Base-by-base conservation (phyloP, 2,888 invertebrate genomes). In the Allygus modestus region DNA sequence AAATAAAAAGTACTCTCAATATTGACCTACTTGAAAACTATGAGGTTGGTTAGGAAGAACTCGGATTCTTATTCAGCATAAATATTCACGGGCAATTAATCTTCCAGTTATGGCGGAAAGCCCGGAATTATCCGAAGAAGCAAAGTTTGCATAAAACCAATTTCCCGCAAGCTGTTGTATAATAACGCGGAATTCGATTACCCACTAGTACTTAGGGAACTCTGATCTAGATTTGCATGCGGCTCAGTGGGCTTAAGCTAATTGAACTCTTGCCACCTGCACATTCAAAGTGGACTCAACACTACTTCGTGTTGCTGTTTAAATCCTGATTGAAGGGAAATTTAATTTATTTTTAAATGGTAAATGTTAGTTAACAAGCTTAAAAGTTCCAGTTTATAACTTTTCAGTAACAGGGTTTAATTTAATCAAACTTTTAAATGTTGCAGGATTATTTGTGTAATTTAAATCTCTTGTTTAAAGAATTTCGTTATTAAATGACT, bases 121-220 rank as follows among this genome's bases (percentile, higher is more conserved):
- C 28, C 77, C 26, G 9, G 28, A 77, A 43, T 77, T 43, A 77
- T 77, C 46, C 28, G n/a, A 31, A 77, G 73, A 23, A 77, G 37
- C 51, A 46, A 46, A 43, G 77, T 46, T 77, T 77, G 77, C 77
- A 77, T 77, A 77, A 77, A 77, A 77, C 77, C 51, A 43, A 77
- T 77, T 77, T 77, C 77, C 77, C 23, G 28, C 77, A 43, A 77
- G 77, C 77, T 37, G 37, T 37, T 77, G 77, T 77, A 46, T 77
- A 77, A 77, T 46, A 46, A 77, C 46, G 46, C 20, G 77, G 46
- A 77, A 77, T 71, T 33, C 33, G 71, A 71, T 71, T 71, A 71
- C 31, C 28, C 28, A 15, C 28, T 15, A 31, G 65, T 15, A 11
- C 65, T 65, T 58, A 58, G 20, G 31, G 58, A 28, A 65, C 28